Conservation (phyloP, 2,113 vertebrate species). For the Saguinus imperator region DNA sequence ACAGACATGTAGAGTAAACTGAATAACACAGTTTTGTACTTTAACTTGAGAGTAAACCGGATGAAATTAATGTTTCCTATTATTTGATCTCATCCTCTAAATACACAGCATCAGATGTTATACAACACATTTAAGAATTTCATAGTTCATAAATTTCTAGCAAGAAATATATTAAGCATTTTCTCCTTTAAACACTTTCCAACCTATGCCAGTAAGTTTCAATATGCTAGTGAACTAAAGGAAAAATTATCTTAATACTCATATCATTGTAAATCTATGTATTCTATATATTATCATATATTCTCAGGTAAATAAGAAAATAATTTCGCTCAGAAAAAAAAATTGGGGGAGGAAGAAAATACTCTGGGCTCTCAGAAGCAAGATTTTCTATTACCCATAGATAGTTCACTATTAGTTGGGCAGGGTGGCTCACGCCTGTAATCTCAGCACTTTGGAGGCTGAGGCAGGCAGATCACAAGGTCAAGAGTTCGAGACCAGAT, state of each 20-base stretch:
- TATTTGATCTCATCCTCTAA: background rate
- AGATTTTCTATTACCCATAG: background rate
- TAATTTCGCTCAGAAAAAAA: background rate
- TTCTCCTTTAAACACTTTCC: constrained; percentile 5
- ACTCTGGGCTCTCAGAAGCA: background rate
- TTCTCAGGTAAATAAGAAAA: constrained; percentile 9
- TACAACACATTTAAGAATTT: background rate
- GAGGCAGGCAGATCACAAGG: no score
- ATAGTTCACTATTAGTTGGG: background rate
- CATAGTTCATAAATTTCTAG: constrained; percentile 7
- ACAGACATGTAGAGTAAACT: background rate
- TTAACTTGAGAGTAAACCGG: constrained; percentile 18
- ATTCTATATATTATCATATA: background rate
- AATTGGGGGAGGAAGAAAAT: background rate
- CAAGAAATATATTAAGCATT: background rate
- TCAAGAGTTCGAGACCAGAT: no score
- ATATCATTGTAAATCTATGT: background rate
- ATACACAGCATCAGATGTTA: constrained; percentile 14
- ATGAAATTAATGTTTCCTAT: constrained; percentile 3
- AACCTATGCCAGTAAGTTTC: background rate
- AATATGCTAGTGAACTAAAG: background rate
- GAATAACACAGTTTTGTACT: background rate
- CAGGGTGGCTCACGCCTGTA: no score
- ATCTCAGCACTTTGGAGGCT: no score
- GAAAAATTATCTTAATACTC: background rate